phyloP scores from a whole-genome alignment of 2,888 invertebrate species.

The Polydrusus pterygomalis region DNA sequence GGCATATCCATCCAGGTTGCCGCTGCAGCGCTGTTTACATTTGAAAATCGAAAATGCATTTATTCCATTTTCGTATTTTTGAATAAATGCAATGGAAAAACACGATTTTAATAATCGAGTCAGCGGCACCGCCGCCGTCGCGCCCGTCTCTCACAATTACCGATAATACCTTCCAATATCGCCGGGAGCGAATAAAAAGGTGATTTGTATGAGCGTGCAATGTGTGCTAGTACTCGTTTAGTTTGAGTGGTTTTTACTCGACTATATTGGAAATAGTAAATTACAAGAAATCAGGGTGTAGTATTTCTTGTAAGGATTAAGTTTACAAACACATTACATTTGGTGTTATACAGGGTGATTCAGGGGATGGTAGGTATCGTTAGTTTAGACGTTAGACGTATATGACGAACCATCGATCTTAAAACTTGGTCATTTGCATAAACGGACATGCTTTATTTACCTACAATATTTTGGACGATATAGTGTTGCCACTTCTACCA shows the following conservation, averaged over 20 bases:
- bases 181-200: conserved; percentile 38
- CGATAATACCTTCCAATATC: conserved; percentile 48
- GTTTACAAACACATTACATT: no score
- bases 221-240: conserved; percentile 18
- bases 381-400: no score
- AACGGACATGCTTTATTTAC: no score
- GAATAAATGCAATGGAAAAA: conserved; percentile 39
- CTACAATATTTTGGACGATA: no score
- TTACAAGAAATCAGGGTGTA: conserved; percentile 4
- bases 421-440: no score
- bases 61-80: conserved; percentile 46
- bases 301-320: background rate
- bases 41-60: conserved; percentile 43
- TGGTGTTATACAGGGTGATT: no score
- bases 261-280: conserved; percentile 11
- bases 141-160: conserved; percentile 46
- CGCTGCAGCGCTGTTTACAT: conserved; percentile 40
- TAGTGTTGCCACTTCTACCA: no score
- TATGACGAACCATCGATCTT: no score
- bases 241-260: conserved; percentile 34
- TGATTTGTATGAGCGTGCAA: conserved; percentile 42
- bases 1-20: conserved; percentile 24
- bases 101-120: conserved; percentile 42
- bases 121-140: conserved; percentile 37
- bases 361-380: no score